Evolutionary conservation across 2,113 vertebrate genomes (phyloP), one percentile per base, ranked within the genome.

Genomic region (Nothoprocta perdicaria): DNA sequence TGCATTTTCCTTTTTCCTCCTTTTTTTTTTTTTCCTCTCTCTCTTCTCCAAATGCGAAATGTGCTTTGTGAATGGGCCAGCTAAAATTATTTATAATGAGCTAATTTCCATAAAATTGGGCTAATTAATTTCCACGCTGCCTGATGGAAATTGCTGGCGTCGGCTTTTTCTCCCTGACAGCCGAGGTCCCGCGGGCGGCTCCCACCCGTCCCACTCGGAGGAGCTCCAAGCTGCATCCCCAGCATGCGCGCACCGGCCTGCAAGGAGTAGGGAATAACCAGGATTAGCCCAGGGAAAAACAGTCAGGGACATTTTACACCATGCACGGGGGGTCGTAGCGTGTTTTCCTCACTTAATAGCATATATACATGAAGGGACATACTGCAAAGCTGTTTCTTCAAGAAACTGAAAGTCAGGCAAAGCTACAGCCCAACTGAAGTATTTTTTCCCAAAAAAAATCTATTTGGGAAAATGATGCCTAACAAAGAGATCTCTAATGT

Each of bases 71-170:
- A 96, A 96, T 96, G 93, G 95, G 94, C 96, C 95, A 97, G 95
- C 96, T 97, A 95, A 96, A 96, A 96, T 97, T 96, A 96, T 95
- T 96, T 95, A 91, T 97, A 97, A 97, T 97, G 96, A 96, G 92
- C 94, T 96, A 65, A 97, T 97, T 97, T 97, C 96, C 96, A 97
- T 97, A 96, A 96, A 97, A 97, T 97, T 96, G 96, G 90, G 86
- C 95, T 96, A 97, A 97, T 97, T 97, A 96, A 96, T 97, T 96
- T 96, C 95, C 95, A 96, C 93, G 95, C 89, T 94, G 95, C 92
- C 90, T 96, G 94, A 96, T 95, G 95, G 96, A 97, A 96, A 96
- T 96, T 96, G 96, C 95, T 95, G 96, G 91, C 95, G 95, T 93
- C 67, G 92, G 83, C 89, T 92, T 95, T 96, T 96, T 95, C 85